Evolutionary conservation across 2,888 invertebrate genomes (phyloP).

Genomic region (Ophion slaviceki): DNA sequence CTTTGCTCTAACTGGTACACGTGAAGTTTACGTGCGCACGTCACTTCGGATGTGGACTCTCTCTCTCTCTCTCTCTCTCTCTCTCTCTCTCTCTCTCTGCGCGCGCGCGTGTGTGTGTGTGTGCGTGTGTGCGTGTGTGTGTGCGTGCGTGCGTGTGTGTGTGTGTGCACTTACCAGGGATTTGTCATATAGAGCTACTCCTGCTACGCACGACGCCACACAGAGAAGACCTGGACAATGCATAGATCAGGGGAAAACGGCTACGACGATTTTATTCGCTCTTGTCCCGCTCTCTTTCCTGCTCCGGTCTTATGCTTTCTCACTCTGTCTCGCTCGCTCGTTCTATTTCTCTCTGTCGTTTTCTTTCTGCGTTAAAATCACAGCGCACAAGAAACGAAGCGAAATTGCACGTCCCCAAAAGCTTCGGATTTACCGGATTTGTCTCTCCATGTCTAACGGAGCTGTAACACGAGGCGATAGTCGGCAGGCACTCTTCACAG

Average conservation of each 20-base stretch:
- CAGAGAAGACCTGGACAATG: conserved; percentile 25
- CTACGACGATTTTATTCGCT: conserved; percentile 9
- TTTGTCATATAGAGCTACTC: too few relatives aligned
- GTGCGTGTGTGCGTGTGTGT: too few relatives aligned
- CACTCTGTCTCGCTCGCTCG: not conserved
- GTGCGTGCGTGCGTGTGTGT: too few relatives aligned
- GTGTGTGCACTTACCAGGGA: too few relatives aligned
- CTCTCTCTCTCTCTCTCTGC: conserved; percentile 2
- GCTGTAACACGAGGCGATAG: not conserved
- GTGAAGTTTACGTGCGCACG: conserved; percentile 61
- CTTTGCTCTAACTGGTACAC: conserved; percentile 49
- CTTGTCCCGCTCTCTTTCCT: not conserved
- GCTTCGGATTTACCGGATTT: conserved; percentile 43
- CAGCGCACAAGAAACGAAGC: conserved; percentile 41
- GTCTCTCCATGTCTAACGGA: not conserved
- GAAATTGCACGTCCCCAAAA: conserved; percentile 40
- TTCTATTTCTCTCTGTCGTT: not conserved
- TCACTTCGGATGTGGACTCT: conserved; percentile 50
- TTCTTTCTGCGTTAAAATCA: not conserved
- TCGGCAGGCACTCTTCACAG: not conserved
- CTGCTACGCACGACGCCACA: conserved; percentile 8
- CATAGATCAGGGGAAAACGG: conserved; percentile 10
- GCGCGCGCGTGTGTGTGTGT: too few relatives aligned
- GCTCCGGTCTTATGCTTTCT: not conserved
- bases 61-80: conserved; percentile 12